Evolutionary conservation across 2,113 vertebrate species (phyloP).

Genomic region (Uria lomvia): DNA sequence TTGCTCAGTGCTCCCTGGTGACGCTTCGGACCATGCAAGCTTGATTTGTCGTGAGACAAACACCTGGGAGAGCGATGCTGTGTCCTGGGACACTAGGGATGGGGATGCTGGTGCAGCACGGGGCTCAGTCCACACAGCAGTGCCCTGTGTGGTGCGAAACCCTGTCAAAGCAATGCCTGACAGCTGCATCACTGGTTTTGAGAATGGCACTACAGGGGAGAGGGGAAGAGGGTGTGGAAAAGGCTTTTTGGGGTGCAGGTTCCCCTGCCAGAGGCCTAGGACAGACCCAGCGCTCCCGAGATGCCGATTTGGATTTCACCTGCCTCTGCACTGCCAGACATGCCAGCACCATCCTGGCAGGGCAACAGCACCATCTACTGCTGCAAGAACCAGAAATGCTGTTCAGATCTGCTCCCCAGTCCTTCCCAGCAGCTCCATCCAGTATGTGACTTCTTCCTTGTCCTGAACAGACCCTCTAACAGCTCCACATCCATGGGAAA

Average conservation of each 20-base stretch:
- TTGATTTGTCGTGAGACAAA: neutral
- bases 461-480: neutral
- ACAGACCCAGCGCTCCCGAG: neutral
- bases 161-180: neutral
- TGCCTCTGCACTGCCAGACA: fast-evolving
- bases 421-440: neutral
- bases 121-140: neutral
- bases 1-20: neutral
- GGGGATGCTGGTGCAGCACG: neutral
- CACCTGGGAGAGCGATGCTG: neutral
- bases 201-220: neutral
- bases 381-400: neutral
- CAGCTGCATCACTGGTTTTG: neutral
- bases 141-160: no score
- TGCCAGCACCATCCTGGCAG: neutral
- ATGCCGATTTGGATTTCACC: neutral
- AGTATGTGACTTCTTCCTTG: fast-evolving
- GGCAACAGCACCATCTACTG: conserved; percentile 46
- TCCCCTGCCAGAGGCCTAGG: neutral
- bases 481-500: neutral
- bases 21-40: neutral
- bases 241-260: neutral
- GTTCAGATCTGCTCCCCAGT: fast-evolving
- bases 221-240: neutral
- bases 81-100: neutral